phyloP scores from a whole-genome alignment of 2,797 vertebrate species.

The Poecilia picta region DNA sequence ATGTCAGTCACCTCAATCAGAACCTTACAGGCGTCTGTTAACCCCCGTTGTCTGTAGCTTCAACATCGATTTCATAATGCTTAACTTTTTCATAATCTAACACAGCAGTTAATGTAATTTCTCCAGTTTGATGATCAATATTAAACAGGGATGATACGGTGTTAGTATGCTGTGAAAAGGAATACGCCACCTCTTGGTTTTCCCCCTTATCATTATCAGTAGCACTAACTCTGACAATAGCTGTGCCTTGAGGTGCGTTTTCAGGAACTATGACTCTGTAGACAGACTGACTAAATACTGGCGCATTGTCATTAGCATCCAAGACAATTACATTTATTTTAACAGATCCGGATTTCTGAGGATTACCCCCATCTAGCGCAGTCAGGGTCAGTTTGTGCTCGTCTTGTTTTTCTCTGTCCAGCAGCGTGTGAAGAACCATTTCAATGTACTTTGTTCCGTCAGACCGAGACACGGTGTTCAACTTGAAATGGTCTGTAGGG shows the following conservation, averaged over 20 bases:
- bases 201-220: conserved; percentile 72
- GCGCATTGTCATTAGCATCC: conserved; percentile 76
- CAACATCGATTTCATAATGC: conserved; percentile 70
- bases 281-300: conserved; percentile 55
- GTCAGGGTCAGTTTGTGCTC: conserved; percentile 57
- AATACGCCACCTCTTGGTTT: conserved; percentile 67
- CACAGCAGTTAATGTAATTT: conserved; percentile 49
- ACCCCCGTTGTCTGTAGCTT: conserved; percentile 75
- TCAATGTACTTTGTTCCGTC: conserved; percentile 68
- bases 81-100: conserved; percentile 74
- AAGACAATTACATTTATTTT: conserved; percentile 74
- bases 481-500: conserved; percentile 70
- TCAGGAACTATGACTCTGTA: conserved; percentile 60
- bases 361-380: conserved; percentile 56
- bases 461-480: conserved; percentile 57
- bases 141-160: conserved; percentile 52
- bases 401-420: conserved; percentile 73
- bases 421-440: conserved; percentile 52
- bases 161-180: conserved; percentile 62
- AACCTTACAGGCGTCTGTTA: conserved; percentile 73
- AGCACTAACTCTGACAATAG: conserved; percentile 67
- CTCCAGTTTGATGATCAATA: conserved; percentile 56
- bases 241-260: conserved; percentile 49
- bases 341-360: conserved; percentile 57
- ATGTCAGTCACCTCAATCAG: conserved; percentile 74